phyloP scores from a whole-genome alignment of 2,888 invertebrate genomes.

The Serrognathus titanus region DNA sequence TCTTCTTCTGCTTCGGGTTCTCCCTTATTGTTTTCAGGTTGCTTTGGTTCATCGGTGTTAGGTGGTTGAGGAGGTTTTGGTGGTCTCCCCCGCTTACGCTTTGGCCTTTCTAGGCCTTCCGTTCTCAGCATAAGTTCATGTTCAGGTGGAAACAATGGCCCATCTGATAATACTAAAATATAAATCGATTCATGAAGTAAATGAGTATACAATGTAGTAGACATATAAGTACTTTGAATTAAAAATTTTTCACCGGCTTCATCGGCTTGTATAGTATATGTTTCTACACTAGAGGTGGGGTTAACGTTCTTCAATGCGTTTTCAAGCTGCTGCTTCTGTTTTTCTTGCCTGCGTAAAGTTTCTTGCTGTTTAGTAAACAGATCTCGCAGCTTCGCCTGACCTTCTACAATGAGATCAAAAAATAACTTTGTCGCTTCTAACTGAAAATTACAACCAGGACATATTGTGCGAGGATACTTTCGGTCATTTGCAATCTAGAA shows the following conservation, averaged over 20 bases:
- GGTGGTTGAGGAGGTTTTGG: conserved; percentile 52
- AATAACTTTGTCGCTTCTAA: conserved; percentile 72
- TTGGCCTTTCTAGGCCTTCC: conserved; percentile 63
- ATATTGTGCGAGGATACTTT: conserved; percentile 67
- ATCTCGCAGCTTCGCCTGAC: conserved; percentile 60
- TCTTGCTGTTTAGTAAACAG: conserved; percentile 51
- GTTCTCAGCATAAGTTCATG: conserved; percentile 63
- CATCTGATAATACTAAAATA: conserved; percentile 56
- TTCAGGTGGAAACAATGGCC: conserved; percentile 61
- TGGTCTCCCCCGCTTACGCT: conserved; percentile 67
- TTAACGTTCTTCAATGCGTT: conserved; percentile 42
- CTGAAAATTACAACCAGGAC: conserved; percentile 74
- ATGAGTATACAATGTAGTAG: neutral
- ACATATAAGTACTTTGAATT: conserved; percentile 52
- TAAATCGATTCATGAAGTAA: neutral
- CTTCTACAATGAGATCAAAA: conserved; percentile 66
- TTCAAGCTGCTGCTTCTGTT: conserved; percentile 41
- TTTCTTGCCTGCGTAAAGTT: conserved; percentile 43
- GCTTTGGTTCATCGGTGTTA: conserved; percentile 25
- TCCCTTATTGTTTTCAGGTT: conserved; percentile 16
- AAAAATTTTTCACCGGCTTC: conserved; percentile 50
- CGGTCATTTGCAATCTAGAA: conserved; percentile 67
- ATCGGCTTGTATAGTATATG: conserved; percentile 40
- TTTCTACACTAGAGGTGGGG: conserved; percentile 43
- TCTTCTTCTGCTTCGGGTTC: conserved; percentile 30